Conservation (phyloP, 2,888 invertebrate genomes). For the Anoplius nigerrimus region DNA sequence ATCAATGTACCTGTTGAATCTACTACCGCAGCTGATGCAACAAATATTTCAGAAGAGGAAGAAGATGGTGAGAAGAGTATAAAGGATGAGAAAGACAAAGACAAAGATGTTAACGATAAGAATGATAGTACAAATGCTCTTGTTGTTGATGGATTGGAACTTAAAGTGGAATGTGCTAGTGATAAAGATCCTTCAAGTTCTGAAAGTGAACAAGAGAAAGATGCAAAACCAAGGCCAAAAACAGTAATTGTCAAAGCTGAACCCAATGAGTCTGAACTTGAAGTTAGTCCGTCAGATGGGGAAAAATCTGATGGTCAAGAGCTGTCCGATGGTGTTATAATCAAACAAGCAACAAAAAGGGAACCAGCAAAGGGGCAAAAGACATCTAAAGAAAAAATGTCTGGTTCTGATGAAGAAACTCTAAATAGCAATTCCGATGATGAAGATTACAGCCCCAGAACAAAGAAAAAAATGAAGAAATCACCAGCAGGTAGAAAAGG, state of each 20-base stretch:
- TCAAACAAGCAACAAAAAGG: constrained; percentile 28
- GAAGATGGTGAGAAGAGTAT: constrained; percentile 1
- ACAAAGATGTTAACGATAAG: constrained; percentile 19
- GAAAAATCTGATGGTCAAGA: constrained; percentile 54
- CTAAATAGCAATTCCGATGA: constrained; percentile 63
- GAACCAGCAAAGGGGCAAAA: constrained; percentile 44
- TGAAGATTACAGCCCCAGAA: constrained; percentile 67
- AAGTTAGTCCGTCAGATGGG: constrained; percentile 63
- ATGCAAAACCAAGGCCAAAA: constrained; percentile 58
- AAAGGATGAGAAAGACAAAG: constrained; percentile 10
- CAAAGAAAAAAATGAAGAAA: constrained; percentile 61
- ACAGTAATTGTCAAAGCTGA: constrained; percentile 68
- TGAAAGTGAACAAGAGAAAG: constrained; percentile 57
- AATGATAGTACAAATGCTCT: constrained; percentile 52
- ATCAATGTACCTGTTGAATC: constrained; percentile 12
- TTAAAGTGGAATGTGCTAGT: constrained; percentile 71
- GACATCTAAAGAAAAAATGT: constrained; percentile 52
- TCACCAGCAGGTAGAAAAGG: constrained; percentile 44
- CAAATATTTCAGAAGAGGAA: constrained; percentile 13
- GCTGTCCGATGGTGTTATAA: constrained; percentile 21
- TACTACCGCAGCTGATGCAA: constrained; percentile 10
- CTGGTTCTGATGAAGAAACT: constrained; percentile 62
- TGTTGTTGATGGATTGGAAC: constrained; percentile 68
- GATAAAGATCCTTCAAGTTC: constrained; percentile 65
- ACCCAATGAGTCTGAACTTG: constrained; percentile 68